Base-by-base conservation (phyloP, 2,888 invertebrate genomes). In the Tuberolachnus salignus region DNA sequence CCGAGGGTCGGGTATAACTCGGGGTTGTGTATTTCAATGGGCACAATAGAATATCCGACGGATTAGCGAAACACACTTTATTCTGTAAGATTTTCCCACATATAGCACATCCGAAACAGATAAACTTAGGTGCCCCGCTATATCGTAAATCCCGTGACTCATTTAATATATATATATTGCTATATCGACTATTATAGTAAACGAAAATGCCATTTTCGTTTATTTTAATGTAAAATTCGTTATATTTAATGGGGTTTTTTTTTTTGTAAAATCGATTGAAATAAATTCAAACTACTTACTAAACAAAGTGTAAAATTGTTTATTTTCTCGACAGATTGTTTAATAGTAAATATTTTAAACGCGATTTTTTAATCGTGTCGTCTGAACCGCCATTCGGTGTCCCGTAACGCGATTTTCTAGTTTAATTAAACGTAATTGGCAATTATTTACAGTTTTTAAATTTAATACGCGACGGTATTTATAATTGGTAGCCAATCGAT, bases 41-140 rank as follows among this genome's bases (percentile, higher is more conserved):
- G 73, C 21, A 74, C 63, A 64, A 64, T 53, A n/a, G 63, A 74
- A 53, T 53, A 64, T 64, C 73, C 53, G 16, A 44, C n/a, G n/a
- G 73, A 74, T 74, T 74, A 64, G 64, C 44, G 53, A 9, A 64
- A 74, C 63, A 64, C 64, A 44, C 63, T 74, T 53, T 64, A 64
- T 64, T 53, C 44, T 44, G 63, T 64, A 74, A 23, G 73, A 64
- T 64, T 74, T 74, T 74, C 42, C 59, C 73, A 72, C 53, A 74
- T 44, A 21, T 44, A 21, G 23, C 63, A n/a, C 63, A 53, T 74
- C 13, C 53, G 73, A 21, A 53, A 64, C 63, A 34, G 73, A 64
- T 64, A 53, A 44, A 23, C 53, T n/a, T 51, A 63, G 42, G 42
- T 6, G 21, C 61, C 6, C 21, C 21, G 13, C n/a, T 23, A 16